Evolutionary conservation across 2,888 invertebrate species (phyloP).

Genomic region (Petrolisthes manimaculis): DNA sequence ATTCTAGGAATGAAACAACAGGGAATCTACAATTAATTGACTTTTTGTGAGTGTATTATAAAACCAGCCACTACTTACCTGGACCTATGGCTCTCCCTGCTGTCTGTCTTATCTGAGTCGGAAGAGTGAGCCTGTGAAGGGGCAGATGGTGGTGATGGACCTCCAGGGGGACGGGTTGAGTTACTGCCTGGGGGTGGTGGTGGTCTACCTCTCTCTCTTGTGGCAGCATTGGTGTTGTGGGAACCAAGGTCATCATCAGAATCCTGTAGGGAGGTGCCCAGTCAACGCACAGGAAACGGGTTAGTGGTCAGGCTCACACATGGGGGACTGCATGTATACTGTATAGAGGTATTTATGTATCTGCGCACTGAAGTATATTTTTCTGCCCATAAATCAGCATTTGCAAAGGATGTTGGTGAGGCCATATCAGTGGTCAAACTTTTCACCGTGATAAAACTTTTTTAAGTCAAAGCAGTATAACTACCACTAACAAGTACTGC

Average conservation of each 20-base stretch:
- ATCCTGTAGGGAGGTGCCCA: constrained; percentile 61
- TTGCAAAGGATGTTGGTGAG: not conserved
- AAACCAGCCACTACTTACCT: constrained; percentile 20
- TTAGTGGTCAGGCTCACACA: constrained; percentile 46
- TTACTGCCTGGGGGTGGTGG: not conserved
- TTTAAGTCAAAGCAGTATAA: no score
- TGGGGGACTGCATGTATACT: not conserved
- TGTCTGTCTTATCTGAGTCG: constrained; percentile 28
- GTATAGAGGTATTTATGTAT: constrained; percentile 22
- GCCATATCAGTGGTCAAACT: no score
- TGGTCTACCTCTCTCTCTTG: constrained; percentile 19
- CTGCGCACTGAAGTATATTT: not conserved
- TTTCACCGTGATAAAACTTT: no score
- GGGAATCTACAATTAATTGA: no score
- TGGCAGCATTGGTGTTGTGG: constrained; percentile 1
- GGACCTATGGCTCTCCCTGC: constrained; percentile 43
- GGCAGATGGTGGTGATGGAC: constrained; percentile 2
- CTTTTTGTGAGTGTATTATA: not conserved
- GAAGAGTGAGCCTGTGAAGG: not conserved
- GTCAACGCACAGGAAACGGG: constrained; percentile 48
- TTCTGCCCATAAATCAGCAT: not conserved
- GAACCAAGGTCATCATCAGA: constrained; percentile 49
- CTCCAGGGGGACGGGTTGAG: not conserved
- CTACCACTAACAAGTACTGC: no score
- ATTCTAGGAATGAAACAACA: no score